Conservation (phyloP, 2,797 vertebrate genomes). For the Enteromius unitaeniatus region DNA sequence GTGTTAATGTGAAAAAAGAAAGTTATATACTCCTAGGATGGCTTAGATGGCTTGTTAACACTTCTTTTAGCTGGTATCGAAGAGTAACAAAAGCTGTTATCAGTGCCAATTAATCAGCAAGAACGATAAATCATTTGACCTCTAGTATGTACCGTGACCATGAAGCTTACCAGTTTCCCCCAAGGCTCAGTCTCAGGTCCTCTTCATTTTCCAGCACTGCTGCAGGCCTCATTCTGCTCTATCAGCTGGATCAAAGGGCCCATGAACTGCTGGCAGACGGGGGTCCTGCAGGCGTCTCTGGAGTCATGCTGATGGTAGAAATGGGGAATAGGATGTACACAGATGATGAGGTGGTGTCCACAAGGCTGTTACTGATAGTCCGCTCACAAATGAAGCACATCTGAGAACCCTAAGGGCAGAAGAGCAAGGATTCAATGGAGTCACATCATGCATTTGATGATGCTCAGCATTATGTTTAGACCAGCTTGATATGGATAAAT, state of each 20-base stretch:
- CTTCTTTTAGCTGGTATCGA: background rate
- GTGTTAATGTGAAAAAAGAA: too few species aligned
- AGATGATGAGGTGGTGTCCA: constrained; percentile 55
- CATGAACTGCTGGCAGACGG: constrained; percentile 57
- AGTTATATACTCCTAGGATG: too few species aligned
- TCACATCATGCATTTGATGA: constrained; percentile 16
- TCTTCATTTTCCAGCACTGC: background rate
- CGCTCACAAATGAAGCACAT: constrained; percentile 69
- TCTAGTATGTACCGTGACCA: background rate
- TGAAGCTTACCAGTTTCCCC: background rate
- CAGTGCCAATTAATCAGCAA: background rate
- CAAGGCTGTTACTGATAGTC: constrained; percentile 48
- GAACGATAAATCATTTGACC: background rate
- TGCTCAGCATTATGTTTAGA: constrained; percentile 9
- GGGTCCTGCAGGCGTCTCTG: constrained; percentile 3
- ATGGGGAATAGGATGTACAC: constrained; percentile 61
- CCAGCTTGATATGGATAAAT: background rate
- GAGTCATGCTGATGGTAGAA: constrained; percentile 38
- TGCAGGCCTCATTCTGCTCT: constrained; percentile 52
- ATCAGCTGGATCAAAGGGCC: constrained; percentile 70
- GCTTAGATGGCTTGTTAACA: too few species aligned
- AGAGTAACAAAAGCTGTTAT: background rate
- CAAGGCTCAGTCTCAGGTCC: background rate
- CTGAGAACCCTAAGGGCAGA: constrained; percentile 8
- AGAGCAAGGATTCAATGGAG: constrained; percentile 28